Evolutionary conservation across 2,113 vertebrate species (phyloP).

Genomic region (Diphyllodes magnificus): DNA sequence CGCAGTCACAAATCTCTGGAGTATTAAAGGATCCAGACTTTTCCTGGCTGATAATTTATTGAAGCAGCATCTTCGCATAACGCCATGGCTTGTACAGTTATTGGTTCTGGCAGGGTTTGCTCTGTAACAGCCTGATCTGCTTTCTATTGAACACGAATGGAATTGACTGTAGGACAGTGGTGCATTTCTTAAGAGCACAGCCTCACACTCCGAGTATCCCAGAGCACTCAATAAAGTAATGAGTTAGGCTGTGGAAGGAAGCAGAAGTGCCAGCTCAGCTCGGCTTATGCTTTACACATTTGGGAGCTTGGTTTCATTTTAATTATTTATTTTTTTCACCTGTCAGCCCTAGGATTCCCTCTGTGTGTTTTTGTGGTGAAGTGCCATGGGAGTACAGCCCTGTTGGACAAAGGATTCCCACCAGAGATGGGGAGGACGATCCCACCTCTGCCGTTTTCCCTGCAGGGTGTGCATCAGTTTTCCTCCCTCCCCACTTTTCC

Average conservation of each 20-base stretch:
- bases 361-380: not conserved
- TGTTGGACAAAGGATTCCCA: not conserved
- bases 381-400: not conserved
- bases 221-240: conserved; percentile 24
- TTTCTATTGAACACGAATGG: not conserved
- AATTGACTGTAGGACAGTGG: not conserved
- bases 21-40: not conserved
- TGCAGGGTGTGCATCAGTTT: not conserved
- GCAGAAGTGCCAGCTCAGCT: conserved; percentile 5
- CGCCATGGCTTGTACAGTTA: not conserved
- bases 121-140: conserved; percentile 5
- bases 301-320: not conserved
- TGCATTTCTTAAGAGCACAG: not conserved
- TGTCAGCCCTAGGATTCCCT: not conserved
- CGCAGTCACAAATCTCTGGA: not conserved
- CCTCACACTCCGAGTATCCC: not conserved
- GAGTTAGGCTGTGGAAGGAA: not conserved
- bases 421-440: not conserved
- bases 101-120: conserved; percentile 30
- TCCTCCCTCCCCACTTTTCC: conserved; percentile 12
- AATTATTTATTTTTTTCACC: not conserved
- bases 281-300: not conserved
- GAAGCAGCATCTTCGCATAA: conserved; percentile 22
- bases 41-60: conserved; percentile 37
- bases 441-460: not conserved